Conservation (phyloP, 2,888 invertebrate genomes). For the Drosophila suboccidentalis region DNA sequence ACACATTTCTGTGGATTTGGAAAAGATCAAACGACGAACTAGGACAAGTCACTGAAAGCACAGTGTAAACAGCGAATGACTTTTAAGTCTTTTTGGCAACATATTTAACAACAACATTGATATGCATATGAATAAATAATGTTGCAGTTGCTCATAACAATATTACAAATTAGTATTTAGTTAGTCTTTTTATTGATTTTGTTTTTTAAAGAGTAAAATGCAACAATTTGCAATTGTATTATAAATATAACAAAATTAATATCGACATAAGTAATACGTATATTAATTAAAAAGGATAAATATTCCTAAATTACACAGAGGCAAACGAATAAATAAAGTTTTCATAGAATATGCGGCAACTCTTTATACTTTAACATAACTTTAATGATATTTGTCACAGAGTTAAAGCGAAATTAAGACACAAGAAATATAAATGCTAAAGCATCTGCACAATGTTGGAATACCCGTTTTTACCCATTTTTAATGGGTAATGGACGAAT, state of each 20-base stretch:
- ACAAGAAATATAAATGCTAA: conserved; percentile 24
- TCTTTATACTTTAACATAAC: conserved; percentile 10
- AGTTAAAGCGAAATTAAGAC: conserved; percentile 11
- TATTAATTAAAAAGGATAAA: conserved; percentile 22
- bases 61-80: neutral
- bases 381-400: conserved; percentile 21
- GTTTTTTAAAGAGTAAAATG: neutral
- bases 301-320: conserved; percentile 27
- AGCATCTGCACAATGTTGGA: conserved; percentile 22
- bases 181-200: neutral
- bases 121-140: neutral
- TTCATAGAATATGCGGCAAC: conserved; percentile 19
- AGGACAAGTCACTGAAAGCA: neutral
- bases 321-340: conserved; percentile 19
- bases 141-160: neutral
- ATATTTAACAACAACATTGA: neutral
- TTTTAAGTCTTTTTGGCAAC: neutral
- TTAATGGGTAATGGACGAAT: neutral
- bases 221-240: conserved; percentile 40
- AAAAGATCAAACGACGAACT: too few relatives aligned
- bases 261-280: conserved; percentile 14
- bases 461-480: conserved; percentile 1
- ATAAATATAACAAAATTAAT: conserved; percentile 25
- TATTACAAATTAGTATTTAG: conserved; percentile 18
- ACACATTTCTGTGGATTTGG: too few relatives aligned